Percentiles rank a stretch among this genome's conserved stretches.
phyloP scores from a whole-genome alignment of 2,888 invertebrate species.

The Cyclophora punctaria region DNA sequence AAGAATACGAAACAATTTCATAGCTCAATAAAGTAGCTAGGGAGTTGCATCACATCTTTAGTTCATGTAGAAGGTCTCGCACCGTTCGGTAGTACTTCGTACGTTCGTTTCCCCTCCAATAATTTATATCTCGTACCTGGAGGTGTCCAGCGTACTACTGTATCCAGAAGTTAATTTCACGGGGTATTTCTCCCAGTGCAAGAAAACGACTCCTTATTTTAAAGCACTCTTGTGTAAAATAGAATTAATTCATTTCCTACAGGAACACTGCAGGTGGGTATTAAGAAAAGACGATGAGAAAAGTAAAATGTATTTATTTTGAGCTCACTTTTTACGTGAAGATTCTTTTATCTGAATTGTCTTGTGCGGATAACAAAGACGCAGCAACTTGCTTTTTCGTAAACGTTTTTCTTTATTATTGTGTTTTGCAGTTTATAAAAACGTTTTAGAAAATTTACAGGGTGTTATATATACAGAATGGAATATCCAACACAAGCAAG shows the following conservation, averaged over 20 bases:
- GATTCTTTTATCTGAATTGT: slow-evolving; percentile 4
- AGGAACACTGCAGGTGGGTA: slow-evolving; percentile 28
- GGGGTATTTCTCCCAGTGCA: slow-evolving; percentile 60
- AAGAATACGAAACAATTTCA: background rate
- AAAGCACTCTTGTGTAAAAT: slow-evolving; percentile 59
- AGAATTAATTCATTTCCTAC: slow-evolving; percentile 53
- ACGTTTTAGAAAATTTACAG: too few species aligned
- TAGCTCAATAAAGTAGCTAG: background rate
- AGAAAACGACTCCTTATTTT: slow-evolving; percentile 46
- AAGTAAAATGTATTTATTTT: slow-evolving; percentile 16
- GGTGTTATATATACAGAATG: too few species aligned
- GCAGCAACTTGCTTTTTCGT: background rate
- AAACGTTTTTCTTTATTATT: too few species aligned
- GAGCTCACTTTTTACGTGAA: slow-evolving; percentile 2
- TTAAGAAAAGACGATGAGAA: slow-evolving; percentile 26
- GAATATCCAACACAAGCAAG: too few species aligned
- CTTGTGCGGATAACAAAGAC: slow-evolving; percentile 17
- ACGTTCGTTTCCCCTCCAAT: slow-evolving; percentile 34
- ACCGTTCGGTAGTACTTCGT: slow-evolving; percentile 12
- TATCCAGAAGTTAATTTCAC: slow-evolving; percentile 69
- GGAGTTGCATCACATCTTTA: background rate
- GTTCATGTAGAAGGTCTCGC: slow-evolving; percentile 27
- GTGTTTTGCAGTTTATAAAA: too few species aligned
- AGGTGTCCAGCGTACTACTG: slow-evolving; percentile 56
- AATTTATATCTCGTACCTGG: slow-evolving; percentile 62